These are phyloP conservation scores for Piscicola geometra DNA, from an alignment of 2,888 invertebrate genomes.

Conservation along the genomic window DNA sequence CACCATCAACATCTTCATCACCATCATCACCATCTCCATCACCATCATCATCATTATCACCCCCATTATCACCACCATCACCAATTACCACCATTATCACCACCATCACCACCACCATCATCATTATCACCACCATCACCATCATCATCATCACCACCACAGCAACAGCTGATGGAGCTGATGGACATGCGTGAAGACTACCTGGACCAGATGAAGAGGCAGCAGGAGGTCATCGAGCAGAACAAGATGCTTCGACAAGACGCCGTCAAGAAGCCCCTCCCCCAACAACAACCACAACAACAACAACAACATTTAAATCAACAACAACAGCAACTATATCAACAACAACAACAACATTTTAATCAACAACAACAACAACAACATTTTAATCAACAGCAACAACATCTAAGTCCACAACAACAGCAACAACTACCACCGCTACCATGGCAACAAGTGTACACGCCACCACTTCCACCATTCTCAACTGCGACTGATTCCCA, in stretches of 20 bases:
- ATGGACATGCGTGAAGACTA: conserved; percentile 2
- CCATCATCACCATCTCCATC: conserved; percentile 32
- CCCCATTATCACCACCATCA: conserved; percentile 25
- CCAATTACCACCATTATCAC: neutral
- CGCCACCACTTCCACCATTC: too few species aligned
- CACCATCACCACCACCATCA: too few species aligned
- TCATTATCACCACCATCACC: neutral
- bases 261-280: too few species aligned
- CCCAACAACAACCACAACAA: neutral
- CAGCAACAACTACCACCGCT: too few species aligned
- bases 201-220: conserved; percentile 3
- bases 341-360: neutral
- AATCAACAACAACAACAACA: neutral
- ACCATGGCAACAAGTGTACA: too few species aligned
- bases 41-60: conserved; percentile 29
- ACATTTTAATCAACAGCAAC: neutral
- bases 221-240: neutral
- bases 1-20: conserved; percentile 35
- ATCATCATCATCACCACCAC: neutral
- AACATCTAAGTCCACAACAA: too few species aligned
- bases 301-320: neutral
- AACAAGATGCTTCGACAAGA: too few species aligned
- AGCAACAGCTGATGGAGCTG: conserved; percentile 6
- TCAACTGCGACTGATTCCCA: too few species aligned
- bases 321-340: neutral